Base-by-base conservation (phyloP, 2,888 invertebrate genomes). In the Galerucella nymphaeae region DNA sequence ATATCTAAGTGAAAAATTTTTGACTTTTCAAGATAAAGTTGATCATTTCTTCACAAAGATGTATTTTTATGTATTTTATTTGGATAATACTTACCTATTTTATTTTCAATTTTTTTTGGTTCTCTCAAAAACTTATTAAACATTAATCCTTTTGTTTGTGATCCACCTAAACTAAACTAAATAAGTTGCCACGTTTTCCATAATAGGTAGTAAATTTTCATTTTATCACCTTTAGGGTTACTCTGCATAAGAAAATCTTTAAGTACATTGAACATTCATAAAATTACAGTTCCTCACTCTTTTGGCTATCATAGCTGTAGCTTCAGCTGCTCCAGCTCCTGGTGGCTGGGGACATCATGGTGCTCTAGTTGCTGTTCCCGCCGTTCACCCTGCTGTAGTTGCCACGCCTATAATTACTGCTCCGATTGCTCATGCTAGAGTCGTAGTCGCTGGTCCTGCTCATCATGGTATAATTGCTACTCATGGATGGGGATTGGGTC, bases 381-480 rank as follows among this genome's bases (percentile, higher is more conserved):
- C 53, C 10, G 23, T n/a, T 13, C 66, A 66, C 14, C 9, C 65
- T 9, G 65, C 50, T 16, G 55, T 57, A 2, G 66, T 57, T 42
- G 57, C 57, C n/a, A 38, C 41, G n/a, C 55, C 66, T 48, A 20
- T 20, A 13, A 30, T 58, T 18, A 42, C 42, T 5, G 41, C 57
- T 57, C 57, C 66, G 4, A 48, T 66, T 14, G n/a, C 11, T 16
- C 66, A 66, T 42, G 30, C 65, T 23, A 48, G 55, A 16, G 55
- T 66, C 10, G 66, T 66, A 18, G 66, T 66, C 11, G 66, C 66
- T 42, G 57, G 57, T 55, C 66, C 66, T 18, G 10, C 14, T 58
- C 58, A 30, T n/a, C 58, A 30, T 30, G 58, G 58, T 20, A 1
- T 23, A 4, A 11, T 30, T 30, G 16, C 16, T 20, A 11, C 18